Percentiles rank a stretch among this genome's conserved stretches.
Evolutionary conservation across 2,113 vertebrate genomes (phyloP).

Genomic region (Hippopotamus amphibius): DNA sequence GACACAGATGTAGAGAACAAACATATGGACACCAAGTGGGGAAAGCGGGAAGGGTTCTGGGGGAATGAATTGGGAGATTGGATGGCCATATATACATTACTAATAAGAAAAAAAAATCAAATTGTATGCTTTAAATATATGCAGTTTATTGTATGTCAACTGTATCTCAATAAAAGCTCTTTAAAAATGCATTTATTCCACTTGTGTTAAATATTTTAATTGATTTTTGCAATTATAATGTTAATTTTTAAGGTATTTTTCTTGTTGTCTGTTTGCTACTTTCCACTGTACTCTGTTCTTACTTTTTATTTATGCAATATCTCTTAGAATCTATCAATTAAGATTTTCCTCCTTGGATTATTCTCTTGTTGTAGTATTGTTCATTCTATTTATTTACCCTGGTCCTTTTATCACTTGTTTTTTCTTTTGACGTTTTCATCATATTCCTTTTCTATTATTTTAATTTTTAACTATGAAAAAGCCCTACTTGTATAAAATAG

Average conservation of each 20-base stretch:
- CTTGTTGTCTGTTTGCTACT: neutral
- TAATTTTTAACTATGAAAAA: slow-evolving; percentile 14
- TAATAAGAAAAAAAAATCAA: too few species aligned
- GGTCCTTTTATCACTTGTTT: neutral
- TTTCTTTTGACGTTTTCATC: neutral
- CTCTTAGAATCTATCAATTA: neutral
- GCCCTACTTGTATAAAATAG: neutral
- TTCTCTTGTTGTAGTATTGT: neutral
- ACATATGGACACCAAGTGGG: too few species aligned
- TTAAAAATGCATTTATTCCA: neutral
- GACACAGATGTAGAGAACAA: too few species aligned
- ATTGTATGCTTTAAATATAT: too few species aligned
- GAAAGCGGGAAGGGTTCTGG: too few species aligned
- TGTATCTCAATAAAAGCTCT: too few species aligned
- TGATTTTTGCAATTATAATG: neutral
- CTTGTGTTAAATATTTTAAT: slow-evolving; percentile 32
- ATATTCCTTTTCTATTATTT: neutral
- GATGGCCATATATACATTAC: too few species aligned
- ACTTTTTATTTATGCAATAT: neutral
- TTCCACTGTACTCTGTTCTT: neutral
- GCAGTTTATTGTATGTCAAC: too few species aligned
- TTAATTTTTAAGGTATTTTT: neutral
- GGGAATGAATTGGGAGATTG: too few species aligned
- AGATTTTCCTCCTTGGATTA: neutral
- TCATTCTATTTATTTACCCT: neutral